Evolutionary conservation across 2,797 vertebrate species (phyloP).

Genomic region (Chelidonichthys spinosus): DNA sequence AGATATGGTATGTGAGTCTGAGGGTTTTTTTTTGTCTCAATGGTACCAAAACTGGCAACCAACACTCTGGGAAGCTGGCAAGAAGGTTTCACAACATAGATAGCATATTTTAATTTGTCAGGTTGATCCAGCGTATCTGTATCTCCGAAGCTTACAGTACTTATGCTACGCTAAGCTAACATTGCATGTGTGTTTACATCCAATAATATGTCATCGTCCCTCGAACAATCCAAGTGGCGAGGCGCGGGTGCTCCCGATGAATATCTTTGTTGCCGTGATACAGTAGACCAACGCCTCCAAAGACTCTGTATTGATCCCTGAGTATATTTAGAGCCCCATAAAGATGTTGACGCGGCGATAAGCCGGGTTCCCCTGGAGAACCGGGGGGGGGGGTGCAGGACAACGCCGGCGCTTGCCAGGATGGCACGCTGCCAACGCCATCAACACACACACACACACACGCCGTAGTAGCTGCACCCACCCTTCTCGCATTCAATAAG

Average conservation of each 20-base stretch:
- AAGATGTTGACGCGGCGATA: constrained; percentile 80
- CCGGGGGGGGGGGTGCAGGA: constrained; percentile 43
- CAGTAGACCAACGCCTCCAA: constrained; percentile 73
- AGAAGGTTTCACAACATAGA: background rate
- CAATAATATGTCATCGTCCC: background rate
- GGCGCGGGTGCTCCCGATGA: constrained; percentile 44
- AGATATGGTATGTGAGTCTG: constrained; percentile 2
- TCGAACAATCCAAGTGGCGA: constrained; percentile 41
- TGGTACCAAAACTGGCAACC: constrained; percentile 12
- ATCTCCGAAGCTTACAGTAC: background rate
- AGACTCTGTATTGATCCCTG: constrained; percentile 72
- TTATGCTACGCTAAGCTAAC: constrained; percentile 22
- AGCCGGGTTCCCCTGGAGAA: constrained; percentile 67
- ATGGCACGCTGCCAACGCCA: constrained; percentile 63
- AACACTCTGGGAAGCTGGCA: background rate
- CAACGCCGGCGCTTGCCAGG: constrained; percentile 53
- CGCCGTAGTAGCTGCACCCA: constrained; percentile 40
- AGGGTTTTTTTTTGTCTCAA: background rate
- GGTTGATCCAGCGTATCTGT: background rate
- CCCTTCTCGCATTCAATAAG: constrained; percentile 82
- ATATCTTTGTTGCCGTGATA: constrained; percentile 72
- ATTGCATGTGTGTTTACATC: no score
- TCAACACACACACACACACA: constrained; percentile 36
- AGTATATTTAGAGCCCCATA: constrained; percentile 79
- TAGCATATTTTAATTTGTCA: no score